Conservation (phyloP, 1,140 invertebrate genomes). For the Aphaenogaster rudis region DNA sequence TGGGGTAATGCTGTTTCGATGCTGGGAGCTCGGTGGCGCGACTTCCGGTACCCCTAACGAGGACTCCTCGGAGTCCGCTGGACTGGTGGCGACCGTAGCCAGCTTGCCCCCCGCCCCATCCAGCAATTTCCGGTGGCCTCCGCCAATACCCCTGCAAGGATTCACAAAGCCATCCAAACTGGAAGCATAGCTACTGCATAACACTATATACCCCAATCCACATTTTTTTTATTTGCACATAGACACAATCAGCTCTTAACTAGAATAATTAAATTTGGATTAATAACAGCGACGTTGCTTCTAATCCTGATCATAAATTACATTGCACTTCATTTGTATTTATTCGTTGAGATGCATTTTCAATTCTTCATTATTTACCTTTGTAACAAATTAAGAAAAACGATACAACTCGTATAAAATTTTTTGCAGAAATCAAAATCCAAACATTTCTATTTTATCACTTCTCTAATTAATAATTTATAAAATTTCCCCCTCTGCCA, state of each 20-base stretch:
- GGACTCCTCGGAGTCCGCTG: constrained; percentile 85
- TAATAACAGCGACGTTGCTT: background rate
- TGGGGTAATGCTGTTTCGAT: constrained; percentile 87
- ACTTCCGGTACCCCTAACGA: constrained; percentile 83
- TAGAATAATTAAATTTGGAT: background rate
- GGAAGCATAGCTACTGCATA: constrained; percentile 73
- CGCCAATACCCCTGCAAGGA: constrained; percentile 87
- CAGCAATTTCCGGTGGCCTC: constrained; percentile 88
- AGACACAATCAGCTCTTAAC: constrained; percentile 11
- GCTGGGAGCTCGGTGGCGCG: constrained; percentile 82
- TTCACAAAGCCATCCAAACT: constrained; percentile 83
- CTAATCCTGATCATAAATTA: background rate
- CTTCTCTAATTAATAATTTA: background rate
- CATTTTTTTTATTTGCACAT: constrained; percentile 24
- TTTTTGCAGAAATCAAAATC: background rate
- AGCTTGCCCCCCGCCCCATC: constrained; percentile 87
- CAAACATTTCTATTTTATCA: background rate
- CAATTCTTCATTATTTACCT: background rate
- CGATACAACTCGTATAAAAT: background rate
- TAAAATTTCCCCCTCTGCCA: background rate
- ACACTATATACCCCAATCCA: background rate
- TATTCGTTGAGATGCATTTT: background rate
- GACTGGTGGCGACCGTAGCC: constrained; percentile 87
- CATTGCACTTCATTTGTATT: background rate
- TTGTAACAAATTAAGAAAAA: background rate